Evolutionary conservation across 1,140 invertebrate genomes (phyloP), one percentile per base, ranked within the genome.

Genomic region (Riptortus pedestris): DNA sequence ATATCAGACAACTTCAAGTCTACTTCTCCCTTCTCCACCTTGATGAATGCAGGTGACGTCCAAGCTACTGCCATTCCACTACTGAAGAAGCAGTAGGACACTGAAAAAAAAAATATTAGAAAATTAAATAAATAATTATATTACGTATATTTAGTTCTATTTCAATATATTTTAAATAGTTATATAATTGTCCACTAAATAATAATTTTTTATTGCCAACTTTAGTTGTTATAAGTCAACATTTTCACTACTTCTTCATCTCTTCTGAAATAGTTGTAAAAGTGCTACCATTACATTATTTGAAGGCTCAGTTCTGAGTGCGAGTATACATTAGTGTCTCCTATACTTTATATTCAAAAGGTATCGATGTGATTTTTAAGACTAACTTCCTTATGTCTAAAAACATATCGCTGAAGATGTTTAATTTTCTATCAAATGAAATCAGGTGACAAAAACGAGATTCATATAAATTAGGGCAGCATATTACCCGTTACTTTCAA

Each of bases 21-120:
- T 4, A 55, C 51, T 26, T 55, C 24, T 14, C 24, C 24, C 11
- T 26, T 18, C 14, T 55, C 26, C 4, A 55, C 24, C 26, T 55
- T 55, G 2, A 55, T 24, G 24, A 55, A 55, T 55, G 51, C 51
- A 4, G 51, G 51, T 24, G 51, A 55, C 26, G 51, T 55, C 51
- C 51, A 55, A 3, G 51, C 51, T 0, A 55, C 26, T 3, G 51
- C 51, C 51, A 55, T 55, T 9, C 51, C 51, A 26, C 20, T 24
- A 27, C 20, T 24, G 24, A 55, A 55, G 24, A 55, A 55, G 24
- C 51, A 55, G 24, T 14, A 55, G 1, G 51, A 55, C 3, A 55
- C 51, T 55, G 24, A 2, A 55, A 55, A 3, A 55, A 27, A 55
- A 55, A 14, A 55, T 18, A 14, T 20, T 2, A 45, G 43, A n/a